Evolutionary conservation across 2,888 invertebrate genomes (phyloP), one percentile per base, ranked within the genome.

Genomic region (Tenthredo mesomela): DNA sequence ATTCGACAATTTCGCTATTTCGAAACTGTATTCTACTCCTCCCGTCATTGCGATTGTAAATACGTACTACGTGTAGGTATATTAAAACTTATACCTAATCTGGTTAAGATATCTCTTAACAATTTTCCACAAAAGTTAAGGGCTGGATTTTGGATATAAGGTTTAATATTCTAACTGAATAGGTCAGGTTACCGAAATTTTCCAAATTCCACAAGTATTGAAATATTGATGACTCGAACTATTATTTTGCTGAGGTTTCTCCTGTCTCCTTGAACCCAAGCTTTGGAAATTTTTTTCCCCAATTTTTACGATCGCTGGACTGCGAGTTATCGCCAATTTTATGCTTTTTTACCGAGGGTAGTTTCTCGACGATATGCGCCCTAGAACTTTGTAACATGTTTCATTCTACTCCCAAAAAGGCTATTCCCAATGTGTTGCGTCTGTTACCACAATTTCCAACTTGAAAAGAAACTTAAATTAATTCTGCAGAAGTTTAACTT

Each of bases 1-100:
- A 80, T 70, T 70, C 67, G 67, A 47, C 43, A n/a, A 50, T 82
- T 82, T 47, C 82, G 5, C 67, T 29, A 33, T 82, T 82, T 7
- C 67, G 82, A 70, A 82, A 47, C 67, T 37, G 29, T 29, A 21
- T 37, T 47, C n/a, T 37, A n/a, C 33, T 47, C 29, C 33, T 43
- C 33, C 25, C 29, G 21, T 25, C 43, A 25, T 43, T 47, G 2
- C 43, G 43, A 21, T 73, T 15, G 21, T 73, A 43, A 12, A 21
- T 25, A 21, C n/a, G 9, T 43, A 43, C 43, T 43, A 43, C 43
- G 9, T 54, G n/a, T n/a, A n/a, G n/a, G n/a, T 54, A 54, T 54
- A 54, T 54, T 7, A 5, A 21, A 73, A 25, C n/a, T 47, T 25
- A 47, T 25, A n/a, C n/a, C 6, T 25, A 10, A 73, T 73, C 40